Evolutionary conservation across 2,113 vertebrate genomes (phyloP), one percentile per base, ranked within the genome.

Genomic region (Pedetes capensis): DNA sequence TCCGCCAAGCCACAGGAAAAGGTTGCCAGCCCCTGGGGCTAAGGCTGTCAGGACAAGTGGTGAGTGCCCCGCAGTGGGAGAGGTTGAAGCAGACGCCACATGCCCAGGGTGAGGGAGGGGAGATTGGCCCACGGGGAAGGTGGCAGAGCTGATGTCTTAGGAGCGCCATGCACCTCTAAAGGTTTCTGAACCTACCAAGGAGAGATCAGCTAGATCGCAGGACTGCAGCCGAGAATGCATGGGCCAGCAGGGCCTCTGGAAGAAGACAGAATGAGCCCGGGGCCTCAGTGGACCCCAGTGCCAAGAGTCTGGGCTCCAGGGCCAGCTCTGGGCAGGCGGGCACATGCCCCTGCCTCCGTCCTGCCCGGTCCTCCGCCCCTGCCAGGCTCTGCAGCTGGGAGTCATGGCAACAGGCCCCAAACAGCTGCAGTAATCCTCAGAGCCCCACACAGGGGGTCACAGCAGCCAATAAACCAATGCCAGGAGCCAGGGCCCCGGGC

Each of bases 401-500:
- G 63, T 84, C 94, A 95, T 44, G 57, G 94, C 88, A 91, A 96
- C 88, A 27, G 81, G 72, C 64, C 91, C 88, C 59, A 83, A 95
- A 88, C 44, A 79, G 78, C 82, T 42, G 2, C 1, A 85, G 42
- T 88, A 94, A 93, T 79, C 72, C 42, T 87, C 34, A 25, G 75
- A 85, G 66, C 3, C 78, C 94, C 72, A 64, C 0, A 3, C 22
- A 14, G 34, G 80, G 75, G 76, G 66, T 88, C 93, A 76, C 7
- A 37, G 90, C 68, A 22, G 53, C 14, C n/a, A 13, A 55, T 49
- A 76, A 87, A 53, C 32, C 37, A 63, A 53, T 69, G 74, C 84
- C 64, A 83, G 72, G 71, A 92, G 42, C 64, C 59, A 5, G 29
- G 53, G 42, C 78, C 79, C 61, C 4, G 4, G 63, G 85, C 75